phyloP scores from a whole-genome alignment of 2,888 invertebrate genomes.

The Metellina segmentata region DNA sequence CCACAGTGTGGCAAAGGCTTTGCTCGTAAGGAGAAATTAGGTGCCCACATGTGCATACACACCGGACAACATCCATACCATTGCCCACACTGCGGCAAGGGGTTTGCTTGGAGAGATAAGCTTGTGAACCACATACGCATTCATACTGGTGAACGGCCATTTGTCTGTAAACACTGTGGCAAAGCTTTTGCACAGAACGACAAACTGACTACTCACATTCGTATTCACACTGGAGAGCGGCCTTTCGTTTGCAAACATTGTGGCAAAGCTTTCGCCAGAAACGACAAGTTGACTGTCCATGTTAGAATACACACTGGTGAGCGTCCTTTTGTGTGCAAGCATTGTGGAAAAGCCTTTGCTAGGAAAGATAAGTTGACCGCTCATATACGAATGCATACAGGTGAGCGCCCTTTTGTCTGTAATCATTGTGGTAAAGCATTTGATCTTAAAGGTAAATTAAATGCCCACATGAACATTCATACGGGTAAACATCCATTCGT shows the following conservation, averaged over 20 bases:
- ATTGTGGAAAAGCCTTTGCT: conserved; percentile 69
- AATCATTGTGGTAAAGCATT: conserved; percentile 72
- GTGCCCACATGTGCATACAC: conserved; percentile 69
- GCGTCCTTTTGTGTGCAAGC: conserved; percentile 67
- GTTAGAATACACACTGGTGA: conserved; percentile 68
- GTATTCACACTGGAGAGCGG: conserved; percentile 70
- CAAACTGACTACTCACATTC: conserved; percentile 66
- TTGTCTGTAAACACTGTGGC: conserved; percentile 71
- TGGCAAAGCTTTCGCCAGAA: conserved; percentile 70
- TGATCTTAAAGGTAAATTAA: conserved; percentile 64
- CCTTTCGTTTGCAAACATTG: conserved; percentile 74
- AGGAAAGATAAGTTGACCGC: conserved; percentile 73
- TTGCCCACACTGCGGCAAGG: conserved; percentile 68
- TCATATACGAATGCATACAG: conserved; percentile 71
- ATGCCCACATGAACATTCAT: conserved; percentile 64
- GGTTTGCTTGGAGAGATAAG: conserved; percentile 71
- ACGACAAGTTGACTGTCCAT: conserved; percentile 71
- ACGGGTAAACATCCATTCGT: conserved; percentile 69
- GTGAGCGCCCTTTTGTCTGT: conserved; percentile 69
- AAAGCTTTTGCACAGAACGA: conserved; percentile 72
- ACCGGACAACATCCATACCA: conserved; percentile 66
- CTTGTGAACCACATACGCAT: conserved; percentile 69
- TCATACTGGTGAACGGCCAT: conserved; percentile 69
- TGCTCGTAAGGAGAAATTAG: conserved; percentile 67
- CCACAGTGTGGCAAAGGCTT: conserved; percentile 69